A percentile compares a stretch with the other conserved stretches of the same genome.
Evolutionary conservation across 2,888 invertebrate species (phyloP).

Genomic region (Neria commutata): DNA sequence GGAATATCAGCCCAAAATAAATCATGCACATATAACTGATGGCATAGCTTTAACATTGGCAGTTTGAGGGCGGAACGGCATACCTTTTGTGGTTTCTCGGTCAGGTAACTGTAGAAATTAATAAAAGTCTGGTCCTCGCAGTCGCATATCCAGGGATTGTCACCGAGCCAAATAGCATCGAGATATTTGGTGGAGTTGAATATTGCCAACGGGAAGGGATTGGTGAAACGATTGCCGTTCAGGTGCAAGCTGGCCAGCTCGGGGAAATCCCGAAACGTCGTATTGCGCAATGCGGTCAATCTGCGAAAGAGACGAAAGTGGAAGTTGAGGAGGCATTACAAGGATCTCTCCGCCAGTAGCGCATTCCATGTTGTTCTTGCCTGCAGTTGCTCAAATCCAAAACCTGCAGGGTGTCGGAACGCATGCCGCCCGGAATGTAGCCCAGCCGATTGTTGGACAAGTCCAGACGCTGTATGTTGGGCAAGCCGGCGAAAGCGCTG

Average conservation of each 20-base stretch:
- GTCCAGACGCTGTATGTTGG: conserved; percentile 68
- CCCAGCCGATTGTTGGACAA: conserved; percentile 72
- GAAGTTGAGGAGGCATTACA: not conserved
- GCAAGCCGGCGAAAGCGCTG: conserved; percentile 66
- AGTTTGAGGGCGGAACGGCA: not conserved
- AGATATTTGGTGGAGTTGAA: conserved; percentile 69
- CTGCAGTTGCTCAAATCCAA: conserved; percentile 64
- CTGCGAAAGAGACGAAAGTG: too few species aligned
- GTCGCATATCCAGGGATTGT: conserved; percentile 81
- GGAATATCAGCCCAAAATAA: too few species aligned
- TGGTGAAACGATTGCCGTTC: conserved; percentile 75
- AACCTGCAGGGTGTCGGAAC: conserved; percentile 67
- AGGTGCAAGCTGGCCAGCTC: conserved; percentile 68
- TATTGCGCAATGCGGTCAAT: conserved; percentile 68
- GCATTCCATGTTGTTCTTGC: conserved; percentile 35
- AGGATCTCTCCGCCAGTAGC: not conserved
- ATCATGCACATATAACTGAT: not conserved
- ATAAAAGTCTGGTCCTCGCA: conserved; percentile 69
- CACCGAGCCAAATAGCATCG: conserved; percentile 68
- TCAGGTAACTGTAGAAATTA: conserved; percentile 69
- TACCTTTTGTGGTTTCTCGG: conserved; percentile 65
- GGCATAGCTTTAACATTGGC: not conserved
- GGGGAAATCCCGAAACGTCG: conserved; percentile 69
- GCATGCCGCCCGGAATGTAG: conserved; percentile 68
- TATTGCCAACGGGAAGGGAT: conserved; percentile 66